Evolutionary conservation across 2,888 invertebrate genomes (phyloP), one percentile per base, ranked within the genome.

Genomic region (Chirona hameri): DNA sequence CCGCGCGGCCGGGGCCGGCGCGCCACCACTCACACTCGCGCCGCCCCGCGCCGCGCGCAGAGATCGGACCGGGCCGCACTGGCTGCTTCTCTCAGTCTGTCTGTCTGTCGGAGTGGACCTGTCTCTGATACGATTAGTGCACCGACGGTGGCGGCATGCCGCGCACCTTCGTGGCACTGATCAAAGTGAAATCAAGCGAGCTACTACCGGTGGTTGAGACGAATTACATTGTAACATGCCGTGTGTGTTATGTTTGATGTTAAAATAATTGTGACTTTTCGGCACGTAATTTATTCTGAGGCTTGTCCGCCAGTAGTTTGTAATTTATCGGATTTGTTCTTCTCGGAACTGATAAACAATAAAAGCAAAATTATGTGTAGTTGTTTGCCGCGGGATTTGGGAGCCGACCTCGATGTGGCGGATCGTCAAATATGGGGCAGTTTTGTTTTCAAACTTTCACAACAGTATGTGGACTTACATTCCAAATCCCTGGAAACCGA

Each of bases 231-330:
- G 65, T 65, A 65, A 65, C 27, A 65, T 65, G 65, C 65, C 65
- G 5, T 72, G 72, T 72, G 72, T 72, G 72, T 72, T 72, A 31
- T 72, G 72, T 72, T 72, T 72, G 72, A 5, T 72, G 72, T 72
- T 72, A 18, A 9, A 27, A 72, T 14, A 18, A 72, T 72, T 72
- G 72, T 31, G 31, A 24, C 29, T n/a, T 65, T 60, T 27, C 18
- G n/a, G 65, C n/a, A 10, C 7, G 27, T 65, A 27, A 65, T 27
- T 65, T 27, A 65, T 65, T 65, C n/a, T 65, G 57, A 65, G 12
- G 65, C 27, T n/a, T n/a, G 27, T 65, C 27, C 27, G n/a, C n/a
- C 27, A 10, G 65, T 15, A n/a, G 65, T 65, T 57, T 4, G 18
- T 57, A 57, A 12, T 57, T 57, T 21, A 57, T 57, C 57, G 57